Evolutionary conservation across 1,140 invertebrate species (phyloP), one percentile per base, ranked within the genome.

Genomic region (Tetramorium parvispinum): DNA sequence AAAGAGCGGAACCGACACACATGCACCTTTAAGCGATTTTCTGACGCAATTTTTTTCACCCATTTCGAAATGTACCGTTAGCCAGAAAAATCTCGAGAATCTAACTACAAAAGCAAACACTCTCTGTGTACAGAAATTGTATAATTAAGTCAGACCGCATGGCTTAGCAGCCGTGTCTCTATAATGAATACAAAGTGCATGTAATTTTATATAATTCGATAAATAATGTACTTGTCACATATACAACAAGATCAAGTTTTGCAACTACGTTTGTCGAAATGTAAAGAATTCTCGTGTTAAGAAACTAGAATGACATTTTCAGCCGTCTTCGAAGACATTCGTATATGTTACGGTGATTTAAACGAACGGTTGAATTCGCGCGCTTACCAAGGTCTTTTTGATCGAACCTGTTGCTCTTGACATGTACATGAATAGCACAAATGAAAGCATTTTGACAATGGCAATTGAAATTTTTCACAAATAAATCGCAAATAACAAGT

Each of bases 31-130:
- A 53, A 68, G 53, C 65, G 24, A 87, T 81, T 86, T 85, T 71
- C 85, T 88, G 91, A 90, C 86, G 91, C 91, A 90, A 91, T 92
- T 92, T 88, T 27, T 88, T 91, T 85, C 76, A 71, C 53, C 51
- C 21, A 40, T 93, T 92, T 90, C 91, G 87, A 93, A 90, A 93
- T 88, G 66, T 59, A 91, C 89, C 91, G 75, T 57, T 71, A 90
- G 75, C 53, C 61, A 63, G 46, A 59, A 70, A 86, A 78, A 85
- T 76, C 2, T 63, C 32, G n/a, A 78, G 24, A 59, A 73, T 46
- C 18, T 73, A 40, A 43, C 16, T 43, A 37, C 21, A 27, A 63
- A 37, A 77, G 43, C 57, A 77, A 63, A 49, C 18, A 43, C 16
- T 37, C 21, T 2, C 32, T 82, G 16, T 21, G 73, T 78, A 32